These are phyloP conservation scores for Vulpes lagopus DNA, from an alignment of 2,113 vertebrate genomes.

Conservation along the genomic window DNA sequence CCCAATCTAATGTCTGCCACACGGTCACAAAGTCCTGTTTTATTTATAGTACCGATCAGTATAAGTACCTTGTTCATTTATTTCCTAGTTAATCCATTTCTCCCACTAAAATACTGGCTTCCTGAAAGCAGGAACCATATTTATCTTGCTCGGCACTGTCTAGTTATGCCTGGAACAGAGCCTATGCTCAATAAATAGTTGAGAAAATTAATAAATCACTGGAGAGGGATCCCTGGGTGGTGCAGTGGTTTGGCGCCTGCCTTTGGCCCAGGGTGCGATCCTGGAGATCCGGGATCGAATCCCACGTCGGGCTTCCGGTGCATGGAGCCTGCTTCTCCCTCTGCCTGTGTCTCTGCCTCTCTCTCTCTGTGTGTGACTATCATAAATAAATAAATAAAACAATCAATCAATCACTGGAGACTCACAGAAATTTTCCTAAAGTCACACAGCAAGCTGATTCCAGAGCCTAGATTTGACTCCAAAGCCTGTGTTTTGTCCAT, in stretches of 20 bases:
- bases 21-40: neutral
- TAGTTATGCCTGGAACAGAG: neutral
- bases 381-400: no score
- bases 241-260: no score
- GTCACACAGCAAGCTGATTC: neutral
- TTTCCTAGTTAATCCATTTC: neutral
- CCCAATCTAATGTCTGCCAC: neutral
- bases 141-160: neutral
- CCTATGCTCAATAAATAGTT: neutral
- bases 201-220: neutral
- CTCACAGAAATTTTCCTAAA: constrained; percentile 22
- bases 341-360: no score
- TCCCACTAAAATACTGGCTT: neutral
- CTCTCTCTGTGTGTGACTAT: no score
- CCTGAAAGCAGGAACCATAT: neutral
- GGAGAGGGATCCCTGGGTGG: neutral
- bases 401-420: neutral
- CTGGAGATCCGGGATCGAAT: no score
- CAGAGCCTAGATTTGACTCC: neutral
- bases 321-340: no score
- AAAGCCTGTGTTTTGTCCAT: neutral
- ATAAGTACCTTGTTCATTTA: neutral
- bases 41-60: neutral
- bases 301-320: no score
- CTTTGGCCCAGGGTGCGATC: no score